Evolutionary conservation across 2,888 invertebrate genomes (phyloP).

Genomic region (Neria commutata): DNA sequence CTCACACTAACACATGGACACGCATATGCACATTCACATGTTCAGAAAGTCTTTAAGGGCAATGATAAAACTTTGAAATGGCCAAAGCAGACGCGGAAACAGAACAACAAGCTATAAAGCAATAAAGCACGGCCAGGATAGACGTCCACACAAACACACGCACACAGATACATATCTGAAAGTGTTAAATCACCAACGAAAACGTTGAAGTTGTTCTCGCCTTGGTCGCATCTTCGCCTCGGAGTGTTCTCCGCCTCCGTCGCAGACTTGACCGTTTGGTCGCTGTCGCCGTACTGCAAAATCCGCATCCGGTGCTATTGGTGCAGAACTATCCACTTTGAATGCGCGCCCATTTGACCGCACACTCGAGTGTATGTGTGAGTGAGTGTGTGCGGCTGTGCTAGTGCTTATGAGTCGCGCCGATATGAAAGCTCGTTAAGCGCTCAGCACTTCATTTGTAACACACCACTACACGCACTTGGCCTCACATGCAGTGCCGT

Average conservation of each 20-base stretch:
- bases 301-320: slow-evolving; percentile 51
- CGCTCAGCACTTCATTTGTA: not conserved
- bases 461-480: not conserved
- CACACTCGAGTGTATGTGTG: not conserved
- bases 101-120: not conserved
- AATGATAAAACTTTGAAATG: not conserved
- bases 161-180: not conserved
- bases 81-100: no score
- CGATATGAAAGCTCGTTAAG: not conserved
- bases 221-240: not conserved
- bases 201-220: not conserved
- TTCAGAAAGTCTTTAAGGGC: not conserved
- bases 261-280: slow-evolving; percentile 23
- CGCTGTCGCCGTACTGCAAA: slow-evolving; percentile 47
- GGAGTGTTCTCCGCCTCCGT: slow-evolving; percentile 25
- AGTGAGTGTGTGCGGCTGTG: slow-evolving; percentile 30
- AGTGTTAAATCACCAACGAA: not conserved
- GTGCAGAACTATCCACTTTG: slow-evolving; percentile 14
- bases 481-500: not conserved
- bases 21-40: no score
- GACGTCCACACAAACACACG: no score
- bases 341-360: not conserved
- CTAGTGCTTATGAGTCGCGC: slow-evolving; percentile 39
- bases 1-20: not conserved
- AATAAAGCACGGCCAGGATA: not conserved